These are phyloP conservation scores for Aradophagus sp. DNA, from an alignment of 1,140 invertebrate genomes.

Conservation along the genomic window DNA sequence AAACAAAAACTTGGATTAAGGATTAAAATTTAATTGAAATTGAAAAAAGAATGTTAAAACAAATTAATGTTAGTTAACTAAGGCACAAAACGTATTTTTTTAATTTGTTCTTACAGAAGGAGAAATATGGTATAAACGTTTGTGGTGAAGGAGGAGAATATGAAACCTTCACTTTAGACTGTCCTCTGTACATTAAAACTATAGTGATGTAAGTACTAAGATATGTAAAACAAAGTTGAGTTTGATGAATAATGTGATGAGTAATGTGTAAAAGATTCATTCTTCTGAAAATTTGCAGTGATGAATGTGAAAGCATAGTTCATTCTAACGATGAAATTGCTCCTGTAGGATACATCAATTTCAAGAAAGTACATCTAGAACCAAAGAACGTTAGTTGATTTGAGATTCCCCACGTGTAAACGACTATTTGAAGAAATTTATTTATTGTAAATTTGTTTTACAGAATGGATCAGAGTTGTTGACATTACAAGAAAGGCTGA, in stretches of 20 bases:
- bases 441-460: too few species aligned
- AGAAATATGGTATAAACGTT: constrained; percentile 96
- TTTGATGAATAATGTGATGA: too few species aligned
- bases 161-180: constrained; percentile 98
- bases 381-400: constrained; percentile 77
- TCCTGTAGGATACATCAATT: constrained; percentile 93
- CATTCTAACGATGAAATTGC: constrained; percentile 94
- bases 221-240: constrained; percentile 3
- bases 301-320: constrained; percentile 90
- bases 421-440: too few species aligned
- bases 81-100: too few species aligned
- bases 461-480: constrained; percentile 68
- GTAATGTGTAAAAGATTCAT: constrained; percentile 10
- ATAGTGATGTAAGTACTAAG: constrained; percentile 95
- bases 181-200: constrained; percentile 93
- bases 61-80: too few species aligned
- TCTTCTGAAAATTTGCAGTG: constrained; percentile 77
- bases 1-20: too few species aligned
- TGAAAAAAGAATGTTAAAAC: too few species aligned
- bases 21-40: too few species aligned
- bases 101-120: constrained; percentile 78
- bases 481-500: constrained; percentile 73
- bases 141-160: constrained; percentile 99
- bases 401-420: too few species aligned
- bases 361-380: constrained; percentile 86